Conservation (phyloP, 2,113 vertebrate species). For the Onychorhynchus coronatus region DNA sequence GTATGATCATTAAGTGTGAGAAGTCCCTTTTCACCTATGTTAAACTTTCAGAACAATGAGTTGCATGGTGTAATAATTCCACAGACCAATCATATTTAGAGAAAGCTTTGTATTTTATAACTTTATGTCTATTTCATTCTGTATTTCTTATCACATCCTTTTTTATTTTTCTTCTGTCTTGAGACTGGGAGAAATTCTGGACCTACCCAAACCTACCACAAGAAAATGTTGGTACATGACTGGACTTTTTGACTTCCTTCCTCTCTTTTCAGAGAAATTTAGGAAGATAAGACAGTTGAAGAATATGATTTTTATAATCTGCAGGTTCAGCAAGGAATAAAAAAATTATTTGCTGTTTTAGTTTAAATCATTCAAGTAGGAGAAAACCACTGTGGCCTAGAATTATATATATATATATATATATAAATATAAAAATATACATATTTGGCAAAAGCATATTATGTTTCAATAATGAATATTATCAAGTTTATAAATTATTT, state of each 20-base stretch:
- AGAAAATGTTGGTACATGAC: too few species aligned
- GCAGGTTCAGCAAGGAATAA: not conserved
- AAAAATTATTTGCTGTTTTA: not conserved
- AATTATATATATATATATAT: not conserved
- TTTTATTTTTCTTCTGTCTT: not conserved
- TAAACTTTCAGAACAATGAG: not conserved
- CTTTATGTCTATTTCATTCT: not conserved
- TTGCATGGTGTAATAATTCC: not conserved
- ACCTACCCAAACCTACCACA: rapidly evolving
- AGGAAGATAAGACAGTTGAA: not conserved
- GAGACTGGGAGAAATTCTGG: not conserved
- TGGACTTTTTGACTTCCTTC: not conserved
- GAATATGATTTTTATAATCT: not conserved
- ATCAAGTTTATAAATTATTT: not conserved
- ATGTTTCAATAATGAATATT: not conserved
- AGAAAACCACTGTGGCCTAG: not conserved
- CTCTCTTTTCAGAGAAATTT: not conserved
- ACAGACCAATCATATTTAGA: not conserved
- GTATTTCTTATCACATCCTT: not conserved
- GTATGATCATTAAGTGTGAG: not conserved
- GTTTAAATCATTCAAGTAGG: not conserved
- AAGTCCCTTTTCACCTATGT: not conserved
- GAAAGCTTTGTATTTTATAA: not conserved
- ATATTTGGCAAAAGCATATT: not conserved
- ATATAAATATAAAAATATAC: not conserved